Conservation (phyloP, 2,113 vertebrate species). For the Euleptes europaea region DNA sequence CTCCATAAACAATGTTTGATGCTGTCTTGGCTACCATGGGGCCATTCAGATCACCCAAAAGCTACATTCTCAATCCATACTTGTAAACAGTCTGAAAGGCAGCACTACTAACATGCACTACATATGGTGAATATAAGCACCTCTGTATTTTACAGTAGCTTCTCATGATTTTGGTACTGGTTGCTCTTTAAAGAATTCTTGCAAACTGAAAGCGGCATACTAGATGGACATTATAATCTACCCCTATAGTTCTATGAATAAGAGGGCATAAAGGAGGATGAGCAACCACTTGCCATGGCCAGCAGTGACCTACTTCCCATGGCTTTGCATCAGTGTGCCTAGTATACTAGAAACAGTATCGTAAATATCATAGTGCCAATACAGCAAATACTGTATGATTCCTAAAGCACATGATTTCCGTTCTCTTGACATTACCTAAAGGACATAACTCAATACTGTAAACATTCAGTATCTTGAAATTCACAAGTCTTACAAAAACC, state of each 20-base stretch:
- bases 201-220: background rate
- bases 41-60: background rate
- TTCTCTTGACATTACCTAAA: slow-evolving; percentile 52
- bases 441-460: slow-evolving; percentile 58
- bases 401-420: slow-evolving; percentile 12
- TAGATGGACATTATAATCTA: background rate
- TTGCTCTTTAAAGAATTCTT: background rate
- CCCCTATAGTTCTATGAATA: background rate
- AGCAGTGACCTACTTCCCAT: background rate
- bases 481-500: slow-evolving; percentile 24
- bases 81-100: background rate
- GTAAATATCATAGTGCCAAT: background rate
- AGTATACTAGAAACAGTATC: background rate
- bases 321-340: background rate
- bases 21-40: background rate
- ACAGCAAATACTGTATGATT: background rate
- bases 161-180: background rate
- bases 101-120: background rate
- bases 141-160: background rate
- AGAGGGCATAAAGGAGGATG: background rate
- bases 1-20: background rate
- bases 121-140: background rate
- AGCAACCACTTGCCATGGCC: background rate
- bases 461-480: slow-evolving; percentile 25
- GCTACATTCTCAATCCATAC: background rate